Evolutionary conservation across 64 coral and sea anemone species (phyloP), one percentile per base, ranked within the genome.

Genomic region (Montipora cactus): DNA sequence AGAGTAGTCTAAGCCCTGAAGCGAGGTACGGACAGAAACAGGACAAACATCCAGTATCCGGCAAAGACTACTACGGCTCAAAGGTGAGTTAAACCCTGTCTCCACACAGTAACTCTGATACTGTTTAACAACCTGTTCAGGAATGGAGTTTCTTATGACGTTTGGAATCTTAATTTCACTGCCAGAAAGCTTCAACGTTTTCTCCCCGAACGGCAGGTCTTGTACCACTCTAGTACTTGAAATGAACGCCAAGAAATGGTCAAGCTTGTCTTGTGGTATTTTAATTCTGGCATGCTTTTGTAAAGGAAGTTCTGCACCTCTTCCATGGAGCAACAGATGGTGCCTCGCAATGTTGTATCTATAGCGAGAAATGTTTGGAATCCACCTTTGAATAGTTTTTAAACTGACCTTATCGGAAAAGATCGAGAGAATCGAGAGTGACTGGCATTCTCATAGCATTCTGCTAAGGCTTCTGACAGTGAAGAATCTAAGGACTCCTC

Each of bases 51-150:
- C 45, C 8, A 90, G 75, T 64, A 90, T 79, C n/a, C 76, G 3
- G 28, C 22, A 79, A 15, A 90, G 62, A 7, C 55, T 90, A 79
- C 52, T 79, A 14, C 21, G 75, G n/a, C 88, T 90, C 74, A 90
- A 55, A 22, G 71, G 74, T 8, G 58, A 64, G 13, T 12, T 57
- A 20, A 89, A 89, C 5, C 74, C 37, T 18, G 47, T 78, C 71
- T 89, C 87, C 23, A 45, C 13, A 53, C 87, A 89, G 74, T 89
- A 89, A 78, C 72, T 89, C 74, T 55, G 72, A 67, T 89, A 89
- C 73, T 89, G 87, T 8, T 55, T 14, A 53, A 89, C 74, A 76
- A 89, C 77, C 8, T 89, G 87, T 49, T 89, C 87, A 21, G 87
- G 87, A 18, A 89, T 89, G 15, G 53, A 48, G 47, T 16, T 89